Evolutionary conservation across 2,888 invertebrate species (phyloP), one percentile per base, ranked within the genome.

Genomic region (Agrochola litura): DNA sequence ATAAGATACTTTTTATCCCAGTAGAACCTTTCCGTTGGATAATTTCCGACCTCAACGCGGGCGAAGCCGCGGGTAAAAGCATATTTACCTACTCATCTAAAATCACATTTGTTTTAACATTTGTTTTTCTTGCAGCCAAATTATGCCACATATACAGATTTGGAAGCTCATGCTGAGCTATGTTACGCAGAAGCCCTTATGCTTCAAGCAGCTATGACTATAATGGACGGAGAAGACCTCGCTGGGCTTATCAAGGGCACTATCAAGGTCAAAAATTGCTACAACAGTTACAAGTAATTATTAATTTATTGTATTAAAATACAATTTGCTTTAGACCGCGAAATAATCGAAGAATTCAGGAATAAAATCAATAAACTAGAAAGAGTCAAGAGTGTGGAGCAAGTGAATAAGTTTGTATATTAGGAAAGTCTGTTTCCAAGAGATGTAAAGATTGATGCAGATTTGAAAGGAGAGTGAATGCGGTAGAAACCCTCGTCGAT

Each of bases 181-280:
- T 99, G 99, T 93, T 98, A 99, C 93, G 99, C 99, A 0, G 99
- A 99, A 94, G 98, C 98, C 54, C 97, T 99, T 68, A 96, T 99
- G 69, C 97, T 99, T 79, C 98, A 98, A 91, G 98, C 99, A 0
- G 97, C 99, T 92, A 97, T 99, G 83, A 98, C 99, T 25, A 99
- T 99, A 92, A 98, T 99, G 91, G 99, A 99, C 92, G 99, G 99
- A 91, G 99, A 99, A 94, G 99, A 98, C 64, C 97, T 99, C 80
- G 97, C 98, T 72, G 99, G 99, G 91, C 98, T 99, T 90, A 98
- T 99, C 82, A 98, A 98, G 93, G 99, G 99, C 84, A 99, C 99
- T 63, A 97, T 99, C 85, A 99, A 99, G 96, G 98, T 99, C 88
- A 97, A 99, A 86, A 98, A 98, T 80, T 99, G 99, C 94, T 99